Base-by-base conservation (phyloP, 2,113 vertebrate genomes). In the Eira barbara region DNA sequence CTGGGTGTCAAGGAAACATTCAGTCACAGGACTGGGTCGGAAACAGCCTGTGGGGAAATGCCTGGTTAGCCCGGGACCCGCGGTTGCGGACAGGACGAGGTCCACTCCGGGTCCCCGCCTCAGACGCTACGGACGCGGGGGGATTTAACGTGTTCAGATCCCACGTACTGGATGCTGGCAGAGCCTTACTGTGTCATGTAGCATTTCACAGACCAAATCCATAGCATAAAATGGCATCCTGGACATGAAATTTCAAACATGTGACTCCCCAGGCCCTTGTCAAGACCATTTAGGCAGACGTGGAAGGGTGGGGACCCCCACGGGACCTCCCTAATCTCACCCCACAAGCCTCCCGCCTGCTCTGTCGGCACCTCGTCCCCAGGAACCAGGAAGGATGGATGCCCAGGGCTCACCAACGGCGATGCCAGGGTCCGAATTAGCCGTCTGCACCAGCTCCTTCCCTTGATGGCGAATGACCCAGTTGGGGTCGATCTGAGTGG, bases 391-490 rank as follows among this genome's bases (percentile, higher is more conserved):
- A 1, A 23, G 36, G 15, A 5, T 2, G 0, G 3, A 3, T 3
- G 11, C 7, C 27, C 21, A 8, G 94, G 87, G 97, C 99, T 99
- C 97, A 99, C 99, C 99, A 1, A 99, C 99, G 20, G 99, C 99
- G 49, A 99, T 99, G 98, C 99, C 99, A 6, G 99, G 99, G 98
- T 99, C 99, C 6, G 99, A 99, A 98, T 99, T 99, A 29, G 99
- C 99, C 0, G 99, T 99, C 98, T 99, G 99, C 27, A 99, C 99
- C 95, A 99, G 97, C 97, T 99, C 99, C 97, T 99, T 99, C 97
- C 99, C 99, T 97, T 99, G 99, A 88, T 99, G 99, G 63, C 99
- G 99, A 97, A 99, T 99, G 97, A 99, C 99, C 99, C 99, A 99
- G 97, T 99, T 99, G 78, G 99, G 99, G 98, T 99, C 99, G 52